Percentiles rank a stretch among this genome's conserved stretches.
Evolutionary conservation across 2,113 vertebrate genomes (phyloP).

Genomic region (Poeciliopsis retropinna): DNA sequence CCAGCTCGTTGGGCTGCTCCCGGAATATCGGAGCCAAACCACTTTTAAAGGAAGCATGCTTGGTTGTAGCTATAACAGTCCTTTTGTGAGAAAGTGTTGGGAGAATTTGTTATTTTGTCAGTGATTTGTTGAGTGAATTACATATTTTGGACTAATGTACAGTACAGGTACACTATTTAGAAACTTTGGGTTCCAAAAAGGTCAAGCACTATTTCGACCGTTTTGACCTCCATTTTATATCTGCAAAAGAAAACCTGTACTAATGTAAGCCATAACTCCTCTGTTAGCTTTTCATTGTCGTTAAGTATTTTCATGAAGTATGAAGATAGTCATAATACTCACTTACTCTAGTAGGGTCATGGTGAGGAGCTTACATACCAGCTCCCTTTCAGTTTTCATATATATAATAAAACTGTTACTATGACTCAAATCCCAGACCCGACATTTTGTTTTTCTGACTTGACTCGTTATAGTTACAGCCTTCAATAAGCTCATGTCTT

Average conservation of each 20-base stretch:
- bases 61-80: constrained; percentile 34
- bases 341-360: too few relatives aligned
- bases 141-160: background rate
- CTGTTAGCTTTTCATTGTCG: too few relatives aligned
- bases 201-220: background rate
- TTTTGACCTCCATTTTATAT: background rate
- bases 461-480: too few relatives aligned
- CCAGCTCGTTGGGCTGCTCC: constrained; percentile 44
- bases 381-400: too few relatives aligned
- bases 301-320: too few relatives aligned
- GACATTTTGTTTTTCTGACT: too few relatives aligned
- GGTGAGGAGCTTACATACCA: too few relatives aligned
- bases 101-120: constrained; percentile 23
- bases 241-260: background rate
- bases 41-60: constrained; percentile 48
- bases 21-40: constrained; percentile 60
- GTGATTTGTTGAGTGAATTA: constrained; percentile 22
- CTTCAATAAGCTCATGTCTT: too few relatives aligned
- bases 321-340: too few relatives aligned
- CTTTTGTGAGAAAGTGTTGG: constrained; percentile 22
- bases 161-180: background rate
- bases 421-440: too few relatives aligned
- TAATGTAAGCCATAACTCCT: background rate
- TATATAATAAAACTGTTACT: too few relatives aligned
- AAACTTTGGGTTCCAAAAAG: background rate